Percentiles rank a stretch among this genome's conserved stretches.
These are phyloP conservation scores for Capra hircus DNA, from an alignment of 2,113 vertebrate species.

Conservation along the genomic window DNA sequence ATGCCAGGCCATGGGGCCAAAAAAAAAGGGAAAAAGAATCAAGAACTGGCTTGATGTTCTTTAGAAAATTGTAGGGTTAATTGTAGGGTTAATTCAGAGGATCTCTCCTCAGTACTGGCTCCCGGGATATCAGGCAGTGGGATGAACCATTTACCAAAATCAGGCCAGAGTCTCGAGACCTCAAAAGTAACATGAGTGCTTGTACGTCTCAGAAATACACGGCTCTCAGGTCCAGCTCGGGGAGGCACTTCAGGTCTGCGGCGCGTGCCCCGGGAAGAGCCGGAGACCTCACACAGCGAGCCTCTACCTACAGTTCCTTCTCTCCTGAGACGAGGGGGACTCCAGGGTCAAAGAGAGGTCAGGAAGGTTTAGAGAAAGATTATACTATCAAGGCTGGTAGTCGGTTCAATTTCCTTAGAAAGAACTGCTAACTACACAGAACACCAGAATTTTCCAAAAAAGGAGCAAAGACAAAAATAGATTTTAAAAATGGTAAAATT, in stretches of 20 bases:
- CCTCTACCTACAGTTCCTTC: slow-evolving; percentile 2
- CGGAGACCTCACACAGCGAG: background rate
- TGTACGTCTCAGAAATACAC: background rate
- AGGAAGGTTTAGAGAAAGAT: slow-evolving; percentile 69
- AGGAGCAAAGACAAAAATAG: slow-evolving; percentile 35
- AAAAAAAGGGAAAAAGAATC: background rate
- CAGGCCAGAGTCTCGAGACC: background rate
- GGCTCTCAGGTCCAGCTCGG: background rate
- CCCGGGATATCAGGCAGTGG: background rate
- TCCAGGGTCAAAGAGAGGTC: slow-evolving; percentile 64
- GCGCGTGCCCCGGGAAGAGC: background rate
- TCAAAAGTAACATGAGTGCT: background rate
- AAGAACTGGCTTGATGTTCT: slow-evolving; percentile 39
- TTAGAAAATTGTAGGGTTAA: slow-evolving; percentile 50
- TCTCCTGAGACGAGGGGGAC: slow-evolving; percentile 39
- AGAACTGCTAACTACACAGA: slow-evolving; percentile 64
- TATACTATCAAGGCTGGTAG: slow-evolving; percentile 51
- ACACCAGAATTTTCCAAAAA: slow-evolving; percentile 29
- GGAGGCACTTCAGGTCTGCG: background rate
- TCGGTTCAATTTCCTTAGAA: slow-evolving; percentile 68
- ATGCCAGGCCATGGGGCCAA: background rate
- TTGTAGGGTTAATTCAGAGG: slow-evolving; percentile 37
- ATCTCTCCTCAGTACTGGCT: background rate
- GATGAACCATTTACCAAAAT: slow-evolving; percentile 20
- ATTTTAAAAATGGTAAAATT: background rate